Conservation (phyloP, 1,140 invertebrate species). For the Caenorhabditis briggsae region DNA sequence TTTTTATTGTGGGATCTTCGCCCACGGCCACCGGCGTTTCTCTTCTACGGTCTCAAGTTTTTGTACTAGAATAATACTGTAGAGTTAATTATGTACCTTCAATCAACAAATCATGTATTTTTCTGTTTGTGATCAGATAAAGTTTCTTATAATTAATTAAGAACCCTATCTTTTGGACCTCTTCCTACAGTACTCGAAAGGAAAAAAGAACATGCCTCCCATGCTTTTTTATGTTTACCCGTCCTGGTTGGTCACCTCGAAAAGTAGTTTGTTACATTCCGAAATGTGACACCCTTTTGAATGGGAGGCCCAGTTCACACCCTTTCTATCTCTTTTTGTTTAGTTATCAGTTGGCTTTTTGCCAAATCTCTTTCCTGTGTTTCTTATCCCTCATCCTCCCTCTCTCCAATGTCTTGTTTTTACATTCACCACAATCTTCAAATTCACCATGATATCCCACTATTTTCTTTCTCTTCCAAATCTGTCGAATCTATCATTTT, state of each 20-base stretch:
- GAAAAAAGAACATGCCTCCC: conserved; percentile 8
- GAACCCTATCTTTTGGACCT: neutral
- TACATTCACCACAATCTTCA: neutral
- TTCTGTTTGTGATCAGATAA: too few species aligned
- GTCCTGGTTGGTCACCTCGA: neutral
- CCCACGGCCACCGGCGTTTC: too few species aligned
- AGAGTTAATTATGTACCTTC: too few species aligned
- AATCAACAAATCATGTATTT: too few species aligned
- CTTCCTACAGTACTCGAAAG: too few species aligned
- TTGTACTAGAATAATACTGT: too few species aligned
- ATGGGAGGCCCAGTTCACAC: conserved; percentile 21
- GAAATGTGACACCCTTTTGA: conserved; percentile 46
- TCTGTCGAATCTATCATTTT: conserved; percentile 54
- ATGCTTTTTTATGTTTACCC: conserved; percentile 52
- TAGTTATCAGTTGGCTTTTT: conserved; percentile 47
- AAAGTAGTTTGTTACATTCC: conserved; percentile 30
- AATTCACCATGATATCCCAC: conserved; percentile 29
- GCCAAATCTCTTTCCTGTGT: conserved; percentile 37
- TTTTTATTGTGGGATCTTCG: too few species aligned
- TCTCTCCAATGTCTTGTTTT: neutral
- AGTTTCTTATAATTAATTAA: neutral
- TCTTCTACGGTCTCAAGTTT: too few species aligned
- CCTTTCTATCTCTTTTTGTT: neutral
- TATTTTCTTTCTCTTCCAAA: conserved; percentile 37
- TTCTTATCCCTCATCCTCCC: neutral